These are phyloP conservation scores for Gnathonemus echidnorhynchus DNA, from an alignment of 2,113 vertebrate genomes.

Conservation along the genomic window DNA sequence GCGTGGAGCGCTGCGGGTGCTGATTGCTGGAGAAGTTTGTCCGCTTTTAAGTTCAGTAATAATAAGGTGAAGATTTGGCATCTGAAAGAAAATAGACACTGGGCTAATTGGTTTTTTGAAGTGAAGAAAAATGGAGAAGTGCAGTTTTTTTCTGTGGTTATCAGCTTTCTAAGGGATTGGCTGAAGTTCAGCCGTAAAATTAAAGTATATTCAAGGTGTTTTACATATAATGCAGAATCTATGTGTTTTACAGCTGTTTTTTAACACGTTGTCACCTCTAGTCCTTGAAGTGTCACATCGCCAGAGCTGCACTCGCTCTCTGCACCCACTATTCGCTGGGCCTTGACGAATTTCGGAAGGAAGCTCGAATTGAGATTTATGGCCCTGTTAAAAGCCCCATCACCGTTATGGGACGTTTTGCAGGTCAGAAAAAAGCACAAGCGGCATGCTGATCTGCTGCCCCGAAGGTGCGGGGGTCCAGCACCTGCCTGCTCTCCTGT, in stretches of 20 bases:
- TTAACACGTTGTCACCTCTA: not conserved
- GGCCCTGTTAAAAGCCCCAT: not conserved
- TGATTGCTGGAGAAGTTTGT: not conserved
- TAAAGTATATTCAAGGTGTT: not conserved
- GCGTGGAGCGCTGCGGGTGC: not conserved
- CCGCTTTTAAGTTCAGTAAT: not conserved
- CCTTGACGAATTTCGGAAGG: not conserved
- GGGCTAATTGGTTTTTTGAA: not conserved
- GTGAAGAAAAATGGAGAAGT: not conserved
- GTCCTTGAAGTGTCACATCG: not conserved
- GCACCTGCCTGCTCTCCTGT: not conserved
- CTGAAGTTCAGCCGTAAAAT: not conserved
- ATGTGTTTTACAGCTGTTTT: not conserved
- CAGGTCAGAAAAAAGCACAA: not conserved
- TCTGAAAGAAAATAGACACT: not conserved
- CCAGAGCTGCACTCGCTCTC: not conserved
- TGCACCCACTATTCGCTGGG: not conserved
- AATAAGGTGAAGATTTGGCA: not conserved
- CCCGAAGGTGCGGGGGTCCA: not conserved
- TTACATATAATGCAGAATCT: not conserved
- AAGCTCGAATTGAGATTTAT: not conserved
- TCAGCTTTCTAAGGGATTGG: not conserved
- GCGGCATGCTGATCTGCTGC: not conserved
- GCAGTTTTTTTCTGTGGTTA: not conserved
- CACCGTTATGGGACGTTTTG: not conserved